Evolutionary conservation across 2,888 invertebrate genomes (phyloP).

Genomic region (Nomada lathburiana): DNA sequence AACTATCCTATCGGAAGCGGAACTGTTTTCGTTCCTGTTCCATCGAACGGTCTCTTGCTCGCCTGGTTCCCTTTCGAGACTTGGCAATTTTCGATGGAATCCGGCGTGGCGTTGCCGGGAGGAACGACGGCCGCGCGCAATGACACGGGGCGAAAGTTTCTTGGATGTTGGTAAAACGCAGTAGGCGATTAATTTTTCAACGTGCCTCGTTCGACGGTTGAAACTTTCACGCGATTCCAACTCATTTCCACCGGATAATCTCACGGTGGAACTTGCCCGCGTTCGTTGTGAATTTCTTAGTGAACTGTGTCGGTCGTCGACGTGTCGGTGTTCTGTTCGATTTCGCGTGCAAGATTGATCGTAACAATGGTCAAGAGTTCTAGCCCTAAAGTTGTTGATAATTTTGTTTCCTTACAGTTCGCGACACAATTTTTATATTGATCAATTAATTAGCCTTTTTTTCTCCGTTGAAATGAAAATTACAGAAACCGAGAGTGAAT

Average conservation of each 20-base stretch:
- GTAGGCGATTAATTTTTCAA: slow-evolving; percentile 34
- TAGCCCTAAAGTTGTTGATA: too few species aligned
- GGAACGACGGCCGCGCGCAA: slow-evolving; percentile 9
- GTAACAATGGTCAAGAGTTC: too few species aligned
- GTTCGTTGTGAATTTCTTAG: too few species aligned
- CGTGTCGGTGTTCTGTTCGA: too few species aligned
- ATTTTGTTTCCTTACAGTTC: too few species aligned
- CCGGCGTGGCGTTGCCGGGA: slow-evolving; percentile 12
- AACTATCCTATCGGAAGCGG: slow-evolving; percentile 47
- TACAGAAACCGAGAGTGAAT: too few species aligned
- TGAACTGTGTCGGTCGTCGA: too few species aligned
- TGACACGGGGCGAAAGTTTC: slow-evolving; percentile 32
- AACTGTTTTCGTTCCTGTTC: slow-evolving; percentile 47
- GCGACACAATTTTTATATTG: too few species aligned
- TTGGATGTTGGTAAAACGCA: background rate
- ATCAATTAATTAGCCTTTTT: too few species aligned
- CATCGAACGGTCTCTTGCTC: slow-evolving; percentile 13
- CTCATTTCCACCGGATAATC: background rate
- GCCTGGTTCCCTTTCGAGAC: slow-evolving; percentile 11
- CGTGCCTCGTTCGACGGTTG: background rate
- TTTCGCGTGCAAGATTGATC: too few species aligned
- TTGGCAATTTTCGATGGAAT: slow-evolving; percentile 66
- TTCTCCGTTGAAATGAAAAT: too few species aligned
- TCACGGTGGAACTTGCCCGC: too few species aligned
- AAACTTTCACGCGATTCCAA: background rate